A percentile compares a stretch with the other conserved stretches of the same genome.
These are phyloP conservation scores for Parasteatoda lunata DNA, from an alignment of 2,888 invertebrate genomes.

Conservation along the genomic window DNA sequence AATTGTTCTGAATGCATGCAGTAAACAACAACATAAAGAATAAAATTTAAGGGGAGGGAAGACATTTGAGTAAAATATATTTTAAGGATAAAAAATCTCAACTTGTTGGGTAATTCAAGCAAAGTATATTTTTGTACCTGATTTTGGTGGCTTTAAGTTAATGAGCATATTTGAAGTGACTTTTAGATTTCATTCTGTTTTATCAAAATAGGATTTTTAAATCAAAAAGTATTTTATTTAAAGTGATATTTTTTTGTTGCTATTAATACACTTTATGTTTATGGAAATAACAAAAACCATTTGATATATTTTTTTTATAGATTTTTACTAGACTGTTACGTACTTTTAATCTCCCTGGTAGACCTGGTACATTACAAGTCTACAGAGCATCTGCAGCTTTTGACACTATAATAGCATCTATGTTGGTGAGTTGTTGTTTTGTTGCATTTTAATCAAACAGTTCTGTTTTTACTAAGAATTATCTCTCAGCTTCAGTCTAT, in stretches of 20 bases:
- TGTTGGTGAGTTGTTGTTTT: conserved; percentile 75
- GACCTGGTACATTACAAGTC: conserved; percentile 75
- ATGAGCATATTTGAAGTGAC: no score
- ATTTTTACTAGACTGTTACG: conserved; percentile 79
- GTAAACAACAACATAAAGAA: no score
- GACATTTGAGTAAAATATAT: no score
- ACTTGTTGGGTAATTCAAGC: no score
- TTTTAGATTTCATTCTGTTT: background rate
- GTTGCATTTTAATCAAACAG: background rate
- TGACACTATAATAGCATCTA: conserved; percentile 79
- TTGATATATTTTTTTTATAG: conserved; percentile 69
- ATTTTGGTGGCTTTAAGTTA: no score
- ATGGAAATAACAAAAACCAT: no score
- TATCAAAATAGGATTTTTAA: background rate
- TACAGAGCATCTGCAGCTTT: conserved; percentile 72
- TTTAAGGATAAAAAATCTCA: no score
- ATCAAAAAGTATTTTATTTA: background rate
- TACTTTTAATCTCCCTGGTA: conserved; percentile 85
- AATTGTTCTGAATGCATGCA: no score
- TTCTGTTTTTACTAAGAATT: no score
- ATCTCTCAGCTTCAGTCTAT: no score
- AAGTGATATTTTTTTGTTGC: background rate
- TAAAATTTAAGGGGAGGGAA: no score
- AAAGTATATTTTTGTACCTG: no score
- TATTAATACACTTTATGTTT: background rate